Conservation (phyloP, 2,797 vertebrate genomes). For the Serranus cabrilla region DNA sequence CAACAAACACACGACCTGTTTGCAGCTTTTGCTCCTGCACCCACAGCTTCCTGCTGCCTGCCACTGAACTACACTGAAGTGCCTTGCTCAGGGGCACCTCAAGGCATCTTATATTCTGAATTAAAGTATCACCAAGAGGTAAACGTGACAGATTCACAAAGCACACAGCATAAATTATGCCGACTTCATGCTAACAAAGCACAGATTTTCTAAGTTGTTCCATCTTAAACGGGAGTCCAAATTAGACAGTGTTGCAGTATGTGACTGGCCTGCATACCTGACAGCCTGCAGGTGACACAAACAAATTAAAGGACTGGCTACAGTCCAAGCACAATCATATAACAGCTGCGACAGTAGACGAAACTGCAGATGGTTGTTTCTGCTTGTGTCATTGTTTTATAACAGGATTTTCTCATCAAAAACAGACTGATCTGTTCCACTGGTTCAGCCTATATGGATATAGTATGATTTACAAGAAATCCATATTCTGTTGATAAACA, state of each 20-base stretch:
- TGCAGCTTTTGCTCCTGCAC: constrained; percentile 20
- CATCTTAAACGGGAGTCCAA: not conserved
- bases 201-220: not conserved
- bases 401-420: constrained; percentile 7
- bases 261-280: not conserved
- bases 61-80: not conserved
- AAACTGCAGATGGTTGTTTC: not conserved
- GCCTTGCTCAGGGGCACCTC: constrained; percentile 11
- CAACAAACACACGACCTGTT: constrained; percentile 11
- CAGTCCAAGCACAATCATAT: constrained; percentile 6
- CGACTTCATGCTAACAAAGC: not conserved
- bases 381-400: not conserved
- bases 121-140: not conserved
- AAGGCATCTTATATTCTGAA: not conserved
- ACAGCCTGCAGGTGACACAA: not conserved
- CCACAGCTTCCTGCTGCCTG: constrained; percentile 15
- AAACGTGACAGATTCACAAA: not conserved
- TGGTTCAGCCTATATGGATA: not conserved
- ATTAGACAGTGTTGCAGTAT: too few species aligned
- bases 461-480: not conserved
- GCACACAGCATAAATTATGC: not conserved
- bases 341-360: not conserved
- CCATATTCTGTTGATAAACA: not conserved
- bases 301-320: not conserved
- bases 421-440: not conserved